Percentiles rank a stretch among this genome's conserved stretches.
phyloP scores from a whole-genome alignment of 2,113 vertebrate genomes.

The Lepidothrix coronata region DNA sequence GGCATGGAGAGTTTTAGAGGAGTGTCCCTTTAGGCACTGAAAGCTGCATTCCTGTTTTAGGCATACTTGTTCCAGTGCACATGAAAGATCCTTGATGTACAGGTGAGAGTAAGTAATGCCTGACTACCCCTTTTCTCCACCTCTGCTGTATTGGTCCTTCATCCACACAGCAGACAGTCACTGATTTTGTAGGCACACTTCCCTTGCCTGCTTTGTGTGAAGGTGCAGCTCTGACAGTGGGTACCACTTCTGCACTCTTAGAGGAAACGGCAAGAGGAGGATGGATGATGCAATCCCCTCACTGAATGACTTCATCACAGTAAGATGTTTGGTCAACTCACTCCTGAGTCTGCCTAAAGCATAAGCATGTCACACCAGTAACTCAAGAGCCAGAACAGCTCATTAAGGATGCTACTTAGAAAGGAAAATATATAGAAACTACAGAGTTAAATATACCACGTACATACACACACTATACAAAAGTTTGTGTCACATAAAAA shows the following conservation, averaged over 20 bases:
- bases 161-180: neutral
- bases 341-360: neutral
- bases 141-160: neutral
- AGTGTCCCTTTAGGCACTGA: neutral
- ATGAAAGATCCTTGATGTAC: neutral
- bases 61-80: neutral
- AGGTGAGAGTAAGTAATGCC: neutral
- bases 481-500: neutral
- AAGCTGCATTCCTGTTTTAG: neutral
- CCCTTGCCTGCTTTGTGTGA: neutral
- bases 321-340: neutral
- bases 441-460: neutral
- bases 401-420: neutral
- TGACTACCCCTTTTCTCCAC: neutral
- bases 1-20: neutral
- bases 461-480: neutral
- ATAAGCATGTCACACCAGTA: neutral
- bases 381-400: neutral
- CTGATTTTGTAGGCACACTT: neutral
- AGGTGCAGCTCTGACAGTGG: neutral
- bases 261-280: neutral
- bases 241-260: neutral
- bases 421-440: neutral
- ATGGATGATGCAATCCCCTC: neutral
- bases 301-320: neutral